These are phyloP conservation scores for Antheraea yamamai DNA, from an alignment of 2,888 invertebrate species.

Conservation along the genomic window DNA sequence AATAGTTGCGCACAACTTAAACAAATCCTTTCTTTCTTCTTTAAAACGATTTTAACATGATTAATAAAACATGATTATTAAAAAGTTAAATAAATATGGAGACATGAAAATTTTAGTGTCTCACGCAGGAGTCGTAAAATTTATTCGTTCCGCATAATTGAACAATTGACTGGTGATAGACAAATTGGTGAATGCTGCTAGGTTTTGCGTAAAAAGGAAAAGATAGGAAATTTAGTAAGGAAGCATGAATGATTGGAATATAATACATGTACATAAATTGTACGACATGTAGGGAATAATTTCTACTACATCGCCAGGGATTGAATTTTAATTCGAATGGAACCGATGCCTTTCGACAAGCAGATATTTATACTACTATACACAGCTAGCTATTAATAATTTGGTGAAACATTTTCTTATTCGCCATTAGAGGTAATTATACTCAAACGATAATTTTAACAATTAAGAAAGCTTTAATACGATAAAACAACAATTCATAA, in stretches of 20 bases:
- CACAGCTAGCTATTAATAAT: too few species aligned
- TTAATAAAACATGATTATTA: too few species aligned
- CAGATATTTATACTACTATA: too few species aligned
- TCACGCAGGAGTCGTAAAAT: background rate
- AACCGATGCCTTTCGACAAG: background rate
- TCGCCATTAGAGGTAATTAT: background rate
- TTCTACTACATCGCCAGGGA: background rate
- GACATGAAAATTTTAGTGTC: background rate
- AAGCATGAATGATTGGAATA: background rate
- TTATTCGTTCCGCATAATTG: background rate
- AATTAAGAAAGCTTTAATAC: background rate
- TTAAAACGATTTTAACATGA: too few species aligned
- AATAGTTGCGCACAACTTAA: too few species aligned
- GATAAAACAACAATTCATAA: background rate
- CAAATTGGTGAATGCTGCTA: background rate
- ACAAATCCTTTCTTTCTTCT: too few species aligned
- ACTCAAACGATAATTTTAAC: background rate
- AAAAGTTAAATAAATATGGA: background rate
- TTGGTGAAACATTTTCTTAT: background rate
- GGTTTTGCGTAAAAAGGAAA: too few species aligned
- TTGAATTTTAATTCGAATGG: background rate
- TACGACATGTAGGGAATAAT: background rate
- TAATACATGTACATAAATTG: too few species aligned
- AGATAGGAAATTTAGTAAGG: too few species aligned
- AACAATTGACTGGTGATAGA: background rate